Conservation (phyloP, 2,797 vertebrate species). For the Enoplosus armatus region DNA sequence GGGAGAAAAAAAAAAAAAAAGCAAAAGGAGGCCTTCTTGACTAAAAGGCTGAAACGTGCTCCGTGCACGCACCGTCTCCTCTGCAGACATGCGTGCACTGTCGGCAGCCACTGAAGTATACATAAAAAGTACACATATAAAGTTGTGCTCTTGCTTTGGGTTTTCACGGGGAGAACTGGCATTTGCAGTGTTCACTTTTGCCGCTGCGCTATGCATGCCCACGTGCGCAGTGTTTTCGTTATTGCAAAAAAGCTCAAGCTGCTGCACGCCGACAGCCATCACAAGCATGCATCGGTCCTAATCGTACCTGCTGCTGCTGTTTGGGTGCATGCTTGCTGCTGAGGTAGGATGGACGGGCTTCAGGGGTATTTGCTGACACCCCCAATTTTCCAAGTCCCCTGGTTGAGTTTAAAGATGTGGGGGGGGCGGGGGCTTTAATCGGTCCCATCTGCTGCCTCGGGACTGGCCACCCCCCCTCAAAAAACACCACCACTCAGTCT, state of each 20-base stretch:
- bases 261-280: background rate
- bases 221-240: background rate
- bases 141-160: background rate
- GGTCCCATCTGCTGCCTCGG: conserved; percentile 80
- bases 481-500: conserved; percentile 63
- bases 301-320: conserved; percentile 58
- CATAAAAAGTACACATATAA: no score
- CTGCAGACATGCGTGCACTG: conserved; percentile 26
- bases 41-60: conserved; percentile 45
- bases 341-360: conserved; percentile 64
- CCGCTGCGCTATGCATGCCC: background rate
- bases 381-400: conserved; percentile 64
- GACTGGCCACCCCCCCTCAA: conserved; percentile 24
- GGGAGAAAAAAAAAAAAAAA: no score
- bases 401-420: conserved; percentile 70
- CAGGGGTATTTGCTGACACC: conserved; percentile 71
- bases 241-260: background rate
- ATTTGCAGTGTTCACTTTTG: background rate
- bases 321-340: conserved; percentile 66
- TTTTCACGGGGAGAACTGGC: background rate
- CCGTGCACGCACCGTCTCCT: conserved; percentile 27
- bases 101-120: background rate
- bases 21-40: conserved; percentile 8
- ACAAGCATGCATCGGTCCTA: background rate
- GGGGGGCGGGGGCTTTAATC: conserved; percentile 69